Evolutionary conservation across 2,888 invertebrate species (phyloP).

Genomic region (Clistopyga incitator): DNA sequence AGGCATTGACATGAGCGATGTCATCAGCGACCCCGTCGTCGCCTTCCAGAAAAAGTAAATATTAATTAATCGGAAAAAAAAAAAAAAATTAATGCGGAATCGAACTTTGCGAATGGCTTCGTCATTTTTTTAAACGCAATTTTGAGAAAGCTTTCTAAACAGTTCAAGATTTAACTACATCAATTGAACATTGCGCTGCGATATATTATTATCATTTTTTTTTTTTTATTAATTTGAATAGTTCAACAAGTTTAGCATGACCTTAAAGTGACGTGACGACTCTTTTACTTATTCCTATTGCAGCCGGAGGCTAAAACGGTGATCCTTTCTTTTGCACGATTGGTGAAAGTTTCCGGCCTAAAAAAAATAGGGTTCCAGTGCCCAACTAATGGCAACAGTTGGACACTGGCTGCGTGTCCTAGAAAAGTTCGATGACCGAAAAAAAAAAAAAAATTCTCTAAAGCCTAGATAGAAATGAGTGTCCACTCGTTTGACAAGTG

Average conservation of each 20-base stretch:
- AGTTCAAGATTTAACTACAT: no score
- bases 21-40: conserved; percentile 93
- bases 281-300: no score
- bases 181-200: no score
- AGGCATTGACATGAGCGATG: conserved; percentile 93
- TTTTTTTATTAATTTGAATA: no score
- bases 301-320: neutral
- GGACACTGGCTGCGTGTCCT: neutral
- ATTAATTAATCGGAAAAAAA: neutral
- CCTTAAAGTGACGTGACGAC: no score
- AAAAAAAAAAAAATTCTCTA: neutral
- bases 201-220: no score
- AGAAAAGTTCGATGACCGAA: neutral
- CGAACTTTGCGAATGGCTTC: no score
- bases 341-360: neutral
- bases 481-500: no score
- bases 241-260: no score
- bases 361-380: neutral
- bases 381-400: neutral
- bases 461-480: neutral
- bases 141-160: no score
- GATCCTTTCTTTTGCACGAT: neutral
- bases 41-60: conserved; percentile 92
- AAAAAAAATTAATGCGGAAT: no score
- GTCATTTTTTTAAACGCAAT: no score